Conservation (phyloP, 1,140 invertebrate species). For the Drosophila elegans region DNA sequence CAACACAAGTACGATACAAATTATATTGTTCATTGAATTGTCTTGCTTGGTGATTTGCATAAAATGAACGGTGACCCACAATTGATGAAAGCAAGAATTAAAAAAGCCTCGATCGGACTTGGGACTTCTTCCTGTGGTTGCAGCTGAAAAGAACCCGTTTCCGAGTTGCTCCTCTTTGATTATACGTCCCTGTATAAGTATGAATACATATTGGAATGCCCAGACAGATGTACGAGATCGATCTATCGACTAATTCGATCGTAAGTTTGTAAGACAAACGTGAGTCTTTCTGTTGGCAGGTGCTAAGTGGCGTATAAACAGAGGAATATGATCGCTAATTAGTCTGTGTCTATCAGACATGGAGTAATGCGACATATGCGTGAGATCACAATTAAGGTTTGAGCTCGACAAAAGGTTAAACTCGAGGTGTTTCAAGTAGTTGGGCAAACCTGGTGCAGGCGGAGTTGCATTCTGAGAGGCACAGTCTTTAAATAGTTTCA, state of each 20-base stretch:
- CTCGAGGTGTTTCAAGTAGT: background rate
- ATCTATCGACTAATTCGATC: slow-evolving; percentile 34
- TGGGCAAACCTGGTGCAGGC: background rate
- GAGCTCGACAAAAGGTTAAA: background rate
- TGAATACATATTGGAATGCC: background rate
- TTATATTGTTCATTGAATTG: slow-evolving; percentile 8
- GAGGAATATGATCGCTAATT: slow-evolving; percentile 41
- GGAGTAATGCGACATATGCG: slow-evolving; percentile 20
- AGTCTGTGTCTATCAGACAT: slow-evolving; percentile 41
- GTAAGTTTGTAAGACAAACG: slow-evolving; percentile 25
- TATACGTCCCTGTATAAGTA: slow-evolving; percentile 1
- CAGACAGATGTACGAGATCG: slow-evolving; percentile 21
- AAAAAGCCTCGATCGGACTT: slow-evolving; percentile 12
- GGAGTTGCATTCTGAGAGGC: slow-evolving; percentile 6
- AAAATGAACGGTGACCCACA: slow-evolving; percentile 41
- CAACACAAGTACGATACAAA: slow-evolving; percentile 1
- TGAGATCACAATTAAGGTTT: slow-evolving; percentile 35
- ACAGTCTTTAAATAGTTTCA: slow-evolving; percentile 34
- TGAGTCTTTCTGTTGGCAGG: slow-evolving; percentile 27
- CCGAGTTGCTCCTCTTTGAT: background rate
- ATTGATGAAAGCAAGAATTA: slow-evolving; percentile 31
- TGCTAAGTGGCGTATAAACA: slow-evolving; percentile 42
- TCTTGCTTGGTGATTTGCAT: slow-evolving; percentile 29
- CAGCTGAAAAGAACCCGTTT: slow-evolving; percentile 30
- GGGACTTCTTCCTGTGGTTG: slow-evolving; percentile 10